Conservation (phyloP, 2,113 vertebrate species). For the Lynx canadensis region DNA sequence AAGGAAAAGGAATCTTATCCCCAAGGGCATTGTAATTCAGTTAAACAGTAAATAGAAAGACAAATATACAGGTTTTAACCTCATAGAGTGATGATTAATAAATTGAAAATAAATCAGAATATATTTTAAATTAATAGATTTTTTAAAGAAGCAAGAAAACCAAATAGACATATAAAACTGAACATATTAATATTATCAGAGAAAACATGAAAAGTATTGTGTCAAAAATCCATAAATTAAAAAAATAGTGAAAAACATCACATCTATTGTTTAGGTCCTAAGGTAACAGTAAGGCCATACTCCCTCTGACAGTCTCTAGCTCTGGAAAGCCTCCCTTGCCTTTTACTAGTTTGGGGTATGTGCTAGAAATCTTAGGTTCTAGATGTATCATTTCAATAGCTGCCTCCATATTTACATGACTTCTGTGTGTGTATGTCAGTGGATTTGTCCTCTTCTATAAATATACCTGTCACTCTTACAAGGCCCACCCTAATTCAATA, state of each 20-base stretch:
- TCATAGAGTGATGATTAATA: background rate
- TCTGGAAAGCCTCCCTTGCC: background rate
- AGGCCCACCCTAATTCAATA: background rate
- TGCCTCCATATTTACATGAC: background rate
- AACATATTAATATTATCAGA: background rate
- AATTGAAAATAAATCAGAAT: background rate
- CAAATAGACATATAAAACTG: background rate
- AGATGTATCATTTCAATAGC: background rate
- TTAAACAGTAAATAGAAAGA: background rate
- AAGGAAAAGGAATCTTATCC: background rate
- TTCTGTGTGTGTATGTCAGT: background rate
- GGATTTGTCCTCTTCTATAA: background rate
- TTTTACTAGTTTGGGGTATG: background rate
- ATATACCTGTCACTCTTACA: background rate
- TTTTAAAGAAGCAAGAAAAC: background rate
- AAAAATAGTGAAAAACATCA: background rate
- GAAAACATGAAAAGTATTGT: background rate
- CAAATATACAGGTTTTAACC: background rate
- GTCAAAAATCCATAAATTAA: background rate
- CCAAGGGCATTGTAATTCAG: background rate
- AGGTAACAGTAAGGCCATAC: fast-evolving
- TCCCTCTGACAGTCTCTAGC: background rate
- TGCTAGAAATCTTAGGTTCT: background rate
- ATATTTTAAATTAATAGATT: background rate
- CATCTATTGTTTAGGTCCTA: background rate